Base-by-base conservation (phyloP, 2,797 vertebrate genomes). In the Xiphophorus birchmanni region DNA sequence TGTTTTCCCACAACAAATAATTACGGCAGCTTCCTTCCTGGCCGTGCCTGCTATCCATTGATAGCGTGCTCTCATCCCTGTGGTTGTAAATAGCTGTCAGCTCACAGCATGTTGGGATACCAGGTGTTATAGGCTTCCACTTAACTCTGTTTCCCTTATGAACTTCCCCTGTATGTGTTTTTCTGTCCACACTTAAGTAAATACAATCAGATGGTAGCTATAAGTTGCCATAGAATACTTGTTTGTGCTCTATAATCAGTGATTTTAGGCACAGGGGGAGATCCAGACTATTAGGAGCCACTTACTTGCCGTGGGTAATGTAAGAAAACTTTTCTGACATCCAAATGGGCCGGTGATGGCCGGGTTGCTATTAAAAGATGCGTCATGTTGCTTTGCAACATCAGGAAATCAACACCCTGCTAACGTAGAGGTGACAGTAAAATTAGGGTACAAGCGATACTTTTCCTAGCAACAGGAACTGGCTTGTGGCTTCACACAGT, bases 1-100 rank as follows among this genome's bases (percentile, higher is more conserved):
- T 93, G 90, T 94, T 94, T 92, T 91, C 86, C 81, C 81, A 37
- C 80, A 65, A 84, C 86, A 80, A 85, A 84, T 90, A 89, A 93
- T 95, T 86, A 85, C 76, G 2, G 32, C 75, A 0, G 63, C 85
- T 94, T 94, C 94, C 93, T 94, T 92, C 91, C 91, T 80, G 74
- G 47, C 80, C 0, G 26, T 5, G 63, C 54, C 90, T 93, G 93
- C 75, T 69, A 81, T 78, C 80, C 23, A 29, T 91, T 85, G 94
- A 94, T 94, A 93, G 86, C 18, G 13, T 5, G 0, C 72, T 84
- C 80, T 87, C 88, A 82, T 86, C 86, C 80, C 81, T 0, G 11
- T 75, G 0, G 58, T 52, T 15, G 44, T 79, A 88, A 92, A 92
- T 84, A 89, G 81, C 89, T 76, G 73, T 78, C 78, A 54, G 6